These are phyloP conservation scores for Dermolepida albohirtum DNA, from an alignment of 2,888 invertebrate genomes.

Conservation along the genomic window DNA sequence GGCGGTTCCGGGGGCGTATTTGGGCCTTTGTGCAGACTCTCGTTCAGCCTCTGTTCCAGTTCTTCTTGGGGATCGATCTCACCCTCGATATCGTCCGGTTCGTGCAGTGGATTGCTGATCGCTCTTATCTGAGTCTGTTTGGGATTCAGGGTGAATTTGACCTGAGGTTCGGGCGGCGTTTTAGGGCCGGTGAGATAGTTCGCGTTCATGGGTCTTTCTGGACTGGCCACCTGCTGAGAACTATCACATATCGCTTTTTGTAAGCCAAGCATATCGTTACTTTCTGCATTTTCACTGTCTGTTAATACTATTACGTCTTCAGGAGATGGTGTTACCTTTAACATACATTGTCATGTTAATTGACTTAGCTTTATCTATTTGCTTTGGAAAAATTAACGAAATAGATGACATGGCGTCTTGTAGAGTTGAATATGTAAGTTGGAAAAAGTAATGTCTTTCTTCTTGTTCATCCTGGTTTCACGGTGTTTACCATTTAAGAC, in stretches of 20 bases:
- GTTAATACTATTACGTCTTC: conserved; percentile 85
- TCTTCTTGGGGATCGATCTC: conserved; percentile 54
- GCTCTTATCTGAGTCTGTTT: conserved; percentile 69
- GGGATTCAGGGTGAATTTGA: conserved; percentile 72
- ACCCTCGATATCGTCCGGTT: conserved; percentile 66
- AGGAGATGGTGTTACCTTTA: conserved; percentile 76
- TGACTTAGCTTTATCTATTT: no score
- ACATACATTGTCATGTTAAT: no score
- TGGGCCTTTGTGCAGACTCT: conserved; percentile 71
- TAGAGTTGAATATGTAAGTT: no score
- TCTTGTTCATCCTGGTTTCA: no score
- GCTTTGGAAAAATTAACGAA: no score
- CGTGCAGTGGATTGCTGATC: conserved; percentile 73
- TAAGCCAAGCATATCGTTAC: conserved; percentile 47
- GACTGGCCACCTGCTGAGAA: conserved; percentile 56
- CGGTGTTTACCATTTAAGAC: no score
- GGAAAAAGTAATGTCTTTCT: no score
- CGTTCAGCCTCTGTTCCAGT: conserved; percentile 53
- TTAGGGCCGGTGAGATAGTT: conserved; percentile 72
- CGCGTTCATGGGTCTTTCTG: conserved; percentile 53
- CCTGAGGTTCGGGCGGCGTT: conserved; percentile 79
- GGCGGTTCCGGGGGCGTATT: conserved; percentile 79
- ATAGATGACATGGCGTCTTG: no score
- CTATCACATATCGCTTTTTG: conserved; percentile 53
- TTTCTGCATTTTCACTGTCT: conserved; percentile 76